These are phyloP conservation scores for silkworm (Bombyx mori) DNA, from an alignment of 1,140 invertebrate genomes.

Conservation along the genomic window ASM3026992v2 NC_085113.1:12136501-12137000, in stretches of 20 bases:
- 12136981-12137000: too few species aligned
- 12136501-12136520: too few species aligned
- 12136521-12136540: too few species aligned
- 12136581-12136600: neutral
- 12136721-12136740: constrained; percentile 87
- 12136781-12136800: constrained; percentile 81
- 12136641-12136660: too few species aligned
- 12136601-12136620: neutral
- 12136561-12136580: neutral
- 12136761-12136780: constrained; percentile 81
- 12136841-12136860: constrained; percentile 80
- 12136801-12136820: constrained; percentile 79
- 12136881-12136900: constrained; percentile 86
- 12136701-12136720: constrained; percentile 83
- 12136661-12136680: constrained; percentile 72
- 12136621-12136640: neutral
- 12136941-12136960: too few species aligned
- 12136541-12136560: too few species aligned
- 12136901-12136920: too few species aligned
- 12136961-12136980: too few species aligned
- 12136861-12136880: constrained; percentile 83
- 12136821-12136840: constrained; percentile 71
- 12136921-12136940: too few species aligned
- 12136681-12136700: constrained; percentile 82
- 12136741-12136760: constrained; percentile 86